phyloP scores from a whole-genome alignment of 2,888 invertebrate species.

The Cacoxenus indagator region DNA sequence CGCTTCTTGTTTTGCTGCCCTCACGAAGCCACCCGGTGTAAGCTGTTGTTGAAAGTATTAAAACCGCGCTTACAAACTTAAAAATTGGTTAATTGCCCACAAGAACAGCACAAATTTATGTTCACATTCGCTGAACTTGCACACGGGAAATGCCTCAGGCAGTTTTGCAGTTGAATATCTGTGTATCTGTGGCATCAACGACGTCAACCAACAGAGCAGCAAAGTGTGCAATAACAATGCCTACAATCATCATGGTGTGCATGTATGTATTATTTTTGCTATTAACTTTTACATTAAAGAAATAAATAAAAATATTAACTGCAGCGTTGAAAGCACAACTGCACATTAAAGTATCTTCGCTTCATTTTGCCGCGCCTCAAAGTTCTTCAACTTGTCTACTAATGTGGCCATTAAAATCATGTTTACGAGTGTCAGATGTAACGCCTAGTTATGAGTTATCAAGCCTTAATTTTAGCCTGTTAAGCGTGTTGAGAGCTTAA shows the following conservation, averaged over 20 bases:
- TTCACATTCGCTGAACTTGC: not conserved
- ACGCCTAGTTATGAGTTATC: slow-evolving; percentile 69
- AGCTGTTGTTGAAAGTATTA: slow-evolving; percentile 46
- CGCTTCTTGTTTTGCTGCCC: too few species aligned
- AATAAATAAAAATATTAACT: too few species aligned
- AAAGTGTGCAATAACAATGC: too few species aligned
- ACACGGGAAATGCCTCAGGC: too few species aligned
- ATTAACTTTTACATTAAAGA: too few species aligned
- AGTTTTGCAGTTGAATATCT: too few species aligned
- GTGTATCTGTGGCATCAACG: too few species aligned
- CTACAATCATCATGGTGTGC: too few species aligned
- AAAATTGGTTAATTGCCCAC: slow-evolving; percentile 59
- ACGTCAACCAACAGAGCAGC: too few species aligned
- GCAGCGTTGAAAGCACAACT: too few species aligned
- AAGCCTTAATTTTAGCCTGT: slow-evolving; percentile 56
- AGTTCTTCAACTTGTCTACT: not conserved
- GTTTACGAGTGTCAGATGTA: slow-evolving; percentile 63
- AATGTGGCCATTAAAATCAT: slow-evolving; percentile 32
- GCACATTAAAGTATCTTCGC: too few species aligned
- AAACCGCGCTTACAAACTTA: slow-evolving; percentile 51
- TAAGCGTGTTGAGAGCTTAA: slow-evolving; percentile 31
- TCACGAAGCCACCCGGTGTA: slow-evolving; percentile 24
- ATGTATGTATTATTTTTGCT: too few species aligned
- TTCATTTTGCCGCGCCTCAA: not conserved
- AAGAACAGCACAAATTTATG: not conserved